These are phyloP conservation scores for Phylloscopus trochilus DNA, from an alignment of 2,113 vertebrate genomes.

Conservation along the genomic window DNA sequence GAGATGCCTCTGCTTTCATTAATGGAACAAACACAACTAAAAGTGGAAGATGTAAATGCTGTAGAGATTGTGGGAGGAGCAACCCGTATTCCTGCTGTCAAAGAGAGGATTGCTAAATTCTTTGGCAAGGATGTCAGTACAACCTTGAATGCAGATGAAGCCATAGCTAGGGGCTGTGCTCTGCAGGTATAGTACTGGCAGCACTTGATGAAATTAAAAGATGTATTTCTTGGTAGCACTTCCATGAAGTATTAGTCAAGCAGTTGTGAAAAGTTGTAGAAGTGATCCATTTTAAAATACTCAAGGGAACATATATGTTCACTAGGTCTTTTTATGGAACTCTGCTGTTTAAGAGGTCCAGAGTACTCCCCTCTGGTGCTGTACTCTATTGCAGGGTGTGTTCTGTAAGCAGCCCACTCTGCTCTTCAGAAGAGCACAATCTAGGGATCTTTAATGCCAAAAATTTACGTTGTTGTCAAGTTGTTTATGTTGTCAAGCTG, in stretches of 20 bases:
- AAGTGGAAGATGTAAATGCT: slow-evolving; percentile 72
- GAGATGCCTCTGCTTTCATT: slow-evolving; percentile 68
- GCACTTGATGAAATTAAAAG: neutral
- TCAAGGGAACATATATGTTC: accelerated
- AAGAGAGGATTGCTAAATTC: slow-evolving; percentile 78
- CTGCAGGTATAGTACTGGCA: slow-evolving; percentile 70
- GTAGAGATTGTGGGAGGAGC: slow-evolving; percentile 83
- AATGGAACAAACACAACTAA: slow-evolving; percentile 76
- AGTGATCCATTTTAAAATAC: neutral
- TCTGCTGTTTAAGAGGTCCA: neutral
- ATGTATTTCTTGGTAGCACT: neutral
- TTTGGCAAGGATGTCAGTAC: slow-evolving; percentile 81
- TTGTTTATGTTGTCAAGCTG: neutral
- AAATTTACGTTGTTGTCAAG: neutral
- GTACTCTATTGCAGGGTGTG: neutral
- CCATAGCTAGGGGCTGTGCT: slow-evolving; percentile 79
- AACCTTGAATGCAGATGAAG: slow-evolving; percentile 83
- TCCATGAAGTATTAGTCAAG: neutral
- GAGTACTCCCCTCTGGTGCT: neutral
- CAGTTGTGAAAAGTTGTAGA: neutral
- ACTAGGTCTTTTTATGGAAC: neutral
- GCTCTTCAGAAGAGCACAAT: neutral
- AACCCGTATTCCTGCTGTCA: slow-evolving; percentile 80
- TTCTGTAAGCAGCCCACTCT: neutral
- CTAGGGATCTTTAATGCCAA: neutral